These are phyloP conservation scores for Magallana gigas DNA, from an alignment of 1,140 invertebrate species.

Conservation along the genomic window DNA sequence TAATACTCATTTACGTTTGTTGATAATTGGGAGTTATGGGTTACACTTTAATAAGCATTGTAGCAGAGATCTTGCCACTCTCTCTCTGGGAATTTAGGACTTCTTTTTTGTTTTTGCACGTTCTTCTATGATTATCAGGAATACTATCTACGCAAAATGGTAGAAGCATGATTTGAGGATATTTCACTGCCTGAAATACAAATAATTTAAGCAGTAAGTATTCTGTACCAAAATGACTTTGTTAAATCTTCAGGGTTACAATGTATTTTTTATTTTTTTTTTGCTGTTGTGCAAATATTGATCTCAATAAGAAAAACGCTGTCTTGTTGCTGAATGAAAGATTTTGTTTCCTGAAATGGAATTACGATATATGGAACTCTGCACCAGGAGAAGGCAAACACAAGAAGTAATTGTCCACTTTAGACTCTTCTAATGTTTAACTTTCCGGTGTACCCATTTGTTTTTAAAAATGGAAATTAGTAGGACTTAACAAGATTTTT, in stretches of 20 bases:
- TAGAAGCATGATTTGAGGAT: not conserved
- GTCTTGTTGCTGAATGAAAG: conserved; percentile 30
- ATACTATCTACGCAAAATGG: conserved; percentile 1
- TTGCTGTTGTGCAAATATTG: conserved; percentile 37
- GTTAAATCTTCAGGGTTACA: conserved; percentile 28
- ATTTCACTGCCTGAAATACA: conserved; percentile 30
- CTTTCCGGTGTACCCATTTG: conserved; percentile 7
- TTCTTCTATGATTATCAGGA: conserved; percentile 27
- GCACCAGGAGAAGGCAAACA: not conserved
- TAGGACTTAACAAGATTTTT: conserved; percentile 1
- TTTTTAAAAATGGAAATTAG: not conserved
- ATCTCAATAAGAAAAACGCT: conserved; percentile 25
- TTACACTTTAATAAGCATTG: not conserved
- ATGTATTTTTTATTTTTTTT: not conserved
- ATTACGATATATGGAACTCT: not conserved
- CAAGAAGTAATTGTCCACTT: not conserved
- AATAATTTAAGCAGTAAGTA: not conserved
- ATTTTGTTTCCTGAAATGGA: not conserved
- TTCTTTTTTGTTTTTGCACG: not conserved
- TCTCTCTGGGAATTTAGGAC: not conserved
- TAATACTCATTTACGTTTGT: conserved; percentile 18
- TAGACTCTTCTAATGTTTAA: conserved; percentile 10
- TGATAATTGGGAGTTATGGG: not conserved
- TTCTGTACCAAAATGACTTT: conserved; percentile 15
- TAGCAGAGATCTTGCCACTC: conserved; percentile 7